A percentile compares a stretch with the other conserved stretches of the same genome.
phyloP scores from a whole-genome alignment of 2,888 invertebrate genomes.

The Beris morrisii region DNA sequence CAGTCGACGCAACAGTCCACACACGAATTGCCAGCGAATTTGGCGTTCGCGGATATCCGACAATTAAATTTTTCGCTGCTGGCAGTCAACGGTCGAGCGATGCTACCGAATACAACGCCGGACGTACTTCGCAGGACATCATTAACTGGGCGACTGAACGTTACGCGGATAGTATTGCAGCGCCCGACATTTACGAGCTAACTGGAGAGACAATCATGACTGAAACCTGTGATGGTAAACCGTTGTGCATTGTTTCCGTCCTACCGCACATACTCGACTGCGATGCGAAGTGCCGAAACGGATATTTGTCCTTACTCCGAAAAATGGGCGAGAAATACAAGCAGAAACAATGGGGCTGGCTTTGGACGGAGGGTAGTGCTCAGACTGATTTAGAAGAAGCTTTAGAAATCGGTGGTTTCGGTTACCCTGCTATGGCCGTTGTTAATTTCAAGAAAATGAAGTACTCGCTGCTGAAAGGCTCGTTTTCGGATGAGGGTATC shows the following conservation, averaged over 20 bases:
- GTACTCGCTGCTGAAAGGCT: slow-evolving; percentile 87
- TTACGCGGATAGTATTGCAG: slow-evolving; percentile 79
- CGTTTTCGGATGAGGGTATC: slow-evolving; percentile 93
- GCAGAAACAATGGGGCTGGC: slow-evolving; percentile 96
- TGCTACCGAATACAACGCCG: slow-evolving; percentile 87
- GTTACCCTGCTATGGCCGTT: slow-evolving; percentile 98
- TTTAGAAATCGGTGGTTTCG: slow-evolving; percentile 95
- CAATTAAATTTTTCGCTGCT: slow-evolving; percentile 88
- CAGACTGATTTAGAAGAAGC: slow-evolving; percentile 84
- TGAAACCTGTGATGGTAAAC: slow-evolving; percentile 79
- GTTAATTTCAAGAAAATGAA: slow-evolving; percentile 97
- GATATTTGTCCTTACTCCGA: slow-evolving; percentile 73
- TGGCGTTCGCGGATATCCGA: slow-evolving; percentile 91
- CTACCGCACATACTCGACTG: slow-evolving; percentile 97
- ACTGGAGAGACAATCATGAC: slow-evolving; percentile 65
- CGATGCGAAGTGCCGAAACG: slow-evolving; percentile 86
- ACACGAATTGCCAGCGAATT: slow-evolving; percentile 78
- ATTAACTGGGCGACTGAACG: slow-evolving; percentile 88
- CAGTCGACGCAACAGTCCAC: slow-evolving; percentile 94
- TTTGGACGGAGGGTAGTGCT: slow-evolving; percentile 91
- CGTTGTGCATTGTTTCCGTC: slow-evolving; percentile 88
- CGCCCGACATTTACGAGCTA: slow-evolving; percentile 83
- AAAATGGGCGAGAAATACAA: slow-evolving; percentile 88
- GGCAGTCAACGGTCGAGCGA: slow-evolving; percentile 71
- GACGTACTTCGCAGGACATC: slow-evolving; percentile 86